Evolutionary conservation across 1,140 invertebrate genomes (phyloP).

Genomic region (Eumeta japonica): DNA sequence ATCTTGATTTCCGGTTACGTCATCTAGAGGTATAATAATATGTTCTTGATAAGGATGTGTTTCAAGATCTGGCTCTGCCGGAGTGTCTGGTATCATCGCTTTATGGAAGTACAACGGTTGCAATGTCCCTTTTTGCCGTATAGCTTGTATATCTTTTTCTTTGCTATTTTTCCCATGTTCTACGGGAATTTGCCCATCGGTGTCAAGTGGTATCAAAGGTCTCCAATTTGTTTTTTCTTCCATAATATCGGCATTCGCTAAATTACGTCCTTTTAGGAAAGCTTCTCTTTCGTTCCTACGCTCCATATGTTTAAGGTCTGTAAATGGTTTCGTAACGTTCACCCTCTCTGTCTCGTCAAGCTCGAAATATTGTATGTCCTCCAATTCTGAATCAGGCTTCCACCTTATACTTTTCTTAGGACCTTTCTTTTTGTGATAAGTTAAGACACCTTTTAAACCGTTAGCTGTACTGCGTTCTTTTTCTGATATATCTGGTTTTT

Average conservation of each 20-base stretch:
- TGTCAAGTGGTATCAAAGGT: slow-evolving; percentile 67
- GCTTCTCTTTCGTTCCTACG: slow-evolving; percentile 81
- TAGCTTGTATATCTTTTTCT: slow-evolving; percentile 83
- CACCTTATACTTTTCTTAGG: slow-evolving; percentile 83
- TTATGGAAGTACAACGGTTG: slow-evolving; percentile 84
- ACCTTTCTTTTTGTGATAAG: slow-evolving; percentile 68
- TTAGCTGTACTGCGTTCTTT: slow-evolving; percentile 41
- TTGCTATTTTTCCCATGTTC: slow-evolving; percentile 75
- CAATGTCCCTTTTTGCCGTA: slow-evolving; percentile 78
- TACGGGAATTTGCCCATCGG: slow-evolving; percentile 63
- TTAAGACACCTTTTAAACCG: slow-evolving; percentile 65
- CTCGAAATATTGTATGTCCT: slow-evolving; percentile 85
- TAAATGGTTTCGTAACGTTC: slow-evolving; percentile 90
- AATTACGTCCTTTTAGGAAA: slow-evolving; percentile 71
- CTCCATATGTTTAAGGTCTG: slow-evolving; percentile 90
- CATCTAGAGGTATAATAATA: slow-evolving; percentile 82
- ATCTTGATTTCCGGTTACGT: slow-evolving; percentile 77
- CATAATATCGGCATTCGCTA: slow-evolving; percentile 75
- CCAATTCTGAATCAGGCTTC: slow-evolving; percentile 77
- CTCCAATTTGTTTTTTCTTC: slow-evolving; percentile 74
- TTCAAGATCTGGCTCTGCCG: slow-evolving; percentile 83
- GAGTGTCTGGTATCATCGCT: slow-evolving; percentile 82
- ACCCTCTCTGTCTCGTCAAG: slow-evolving; percentile 92
- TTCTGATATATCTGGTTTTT: slow-evolving; percentile 40
- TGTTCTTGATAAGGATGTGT: slow-evolving; percentile 73